phyloP scores from a whole-genome alignment of 2,113 vertebrate species.

The Cairina moschata region DNA sequence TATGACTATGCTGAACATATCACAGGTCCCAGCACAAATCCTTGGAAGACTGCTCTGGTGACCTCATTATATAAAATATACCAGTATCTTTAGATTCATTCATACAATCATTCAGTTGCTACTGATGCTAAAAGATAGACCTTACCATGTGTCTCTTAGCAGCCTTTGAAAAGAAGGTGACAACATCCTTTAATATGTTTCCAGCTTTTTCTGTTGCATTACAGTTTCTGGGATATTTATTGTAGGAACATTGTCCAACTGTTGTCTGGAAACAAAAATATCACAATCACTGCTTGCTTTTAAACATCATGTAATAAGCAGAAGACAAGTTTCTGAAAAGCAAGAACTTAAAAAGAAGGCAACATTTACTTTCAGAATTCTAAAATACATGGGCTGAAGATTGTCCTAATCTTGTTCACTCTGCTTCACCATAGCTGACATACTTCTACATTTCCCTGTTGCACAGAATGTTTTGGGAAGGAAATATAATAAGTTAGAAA shows the following conservation, averaged over 20 bases:
- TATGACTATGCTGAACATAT: not conserved
- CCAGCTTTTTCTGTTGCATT: constrained; percentile 46
- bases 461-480: not conserved
- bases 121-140: not conserved
- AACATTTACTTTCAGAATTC: not conserved
- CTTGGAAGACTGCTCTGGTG: not conserved
- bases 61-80: not conserved
- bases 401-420: not conserved
- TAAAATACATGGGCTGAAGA: not conserved
- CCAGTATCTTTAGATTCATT: not conserved
- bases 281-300: not conserved
- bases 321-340: not conserved
- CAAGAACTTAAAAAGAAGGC: not conserved
- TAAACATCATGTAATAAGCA: not conserved
- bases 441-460: not conserved
- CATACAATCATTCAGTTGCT: not conserved
- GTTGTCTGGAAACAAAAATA: constrained; percentile 79
- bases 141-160: constrained; percentile 86
- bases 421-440: not conserved
- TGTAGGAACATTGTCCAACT: constrained; percentile 82
- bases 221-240: constrained; percentile 75
- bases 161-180: constrained; percentile 85
- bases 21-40: not conserved
- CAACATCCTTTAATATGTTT: constrained; percentile 76
- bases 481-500: not conserved